phyloP scores from a whole-genome alignment of 2,113 vertebrate species.

The Thermophis baileyi region DNA sequence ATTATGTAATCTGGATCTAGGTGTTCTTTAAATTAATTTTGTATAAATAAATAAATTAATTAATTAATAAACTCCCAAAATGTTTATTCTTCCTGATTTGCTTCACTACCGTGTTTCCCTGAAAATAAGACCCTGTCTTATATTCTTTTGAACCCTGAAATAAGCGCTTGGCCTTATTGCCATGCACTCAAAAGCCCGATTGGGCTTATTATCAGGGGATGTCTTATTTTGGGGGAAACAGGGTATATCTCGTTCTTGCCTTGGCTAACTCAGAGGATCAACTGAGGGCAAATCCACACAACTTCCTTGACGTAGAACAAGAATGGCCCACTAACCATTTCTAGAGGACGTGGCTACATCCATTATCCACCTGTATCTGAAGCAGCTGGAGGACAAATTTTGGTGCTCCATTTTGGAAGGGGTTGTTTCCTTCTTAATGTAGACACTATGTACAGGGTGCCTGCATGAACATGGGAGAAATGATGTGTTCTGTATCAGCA shows the following conservation, averaged over 20 bases:
- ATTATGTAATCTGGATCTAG: background rate
- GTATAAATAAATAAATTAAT: background rate
- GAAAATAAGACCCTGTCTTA: too few relatives aligned
- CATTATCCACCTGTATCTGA: background rate
- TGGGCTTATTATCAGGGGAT: too few relatives aligned
- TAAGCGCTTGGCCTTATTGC: too few relatives aligned
- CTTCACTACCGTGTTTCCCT: background rate
- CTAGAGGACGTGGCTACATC: background rate
- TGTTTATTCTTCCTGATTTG: background rate
- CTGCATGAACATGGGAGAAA: background rate
- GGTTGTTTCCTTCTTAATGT: background rate
- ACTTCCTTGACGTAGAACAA: background rate
- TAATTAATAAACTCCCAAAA: background rate
- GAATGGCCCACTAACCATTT: background rate
- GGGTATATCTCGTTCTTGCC: background rate
- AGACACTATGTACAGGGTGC: background rate
- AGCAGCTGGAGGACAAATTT: background rate
- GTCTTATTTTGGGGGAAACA: too few relatives aligned
- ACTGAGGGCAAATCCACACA: background rate
- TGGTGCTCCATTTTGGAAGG: background rate
- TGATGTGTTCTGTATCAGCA: background rate
- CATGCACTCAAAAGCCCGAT: too few relatives aligned
- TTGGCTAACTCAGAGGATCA: background rate
- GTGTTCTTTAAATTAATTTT: background rate
- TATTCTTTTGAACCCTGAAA: too few relatives aligned